phyloP scores from a whole-genome alignment of 2,888 invertebrate genomes.

The Leptodirus hochenwartii region DNA sequence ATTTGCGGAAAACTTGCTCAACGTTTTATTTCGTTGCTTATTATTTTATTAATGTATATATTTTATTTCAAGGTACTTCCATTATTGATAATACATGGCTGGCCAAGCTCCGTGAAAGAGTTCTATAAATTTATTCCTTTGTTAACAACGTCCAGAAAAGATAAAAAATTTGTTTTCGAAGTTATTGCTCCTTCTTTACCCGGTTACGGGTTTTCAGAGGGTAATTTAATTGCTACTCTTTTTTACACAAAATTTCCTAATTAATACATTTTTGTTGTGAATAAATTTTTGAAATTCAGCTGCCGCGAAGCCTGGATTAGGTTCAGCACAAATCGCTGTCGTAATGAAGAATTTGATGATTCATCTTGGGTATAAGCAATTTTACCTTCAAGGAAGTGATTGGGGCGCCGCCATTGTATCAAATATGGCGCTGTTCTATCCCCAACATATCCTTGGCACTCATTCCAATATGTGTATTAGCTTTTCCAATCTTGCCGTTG shows the following conservation, averaged over 20 bases:
- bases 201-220: conserved; percentile 27
- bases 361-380: conserved; percentile 41
- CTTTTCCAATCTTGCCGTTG: no score
- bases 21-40: no score
- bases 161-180: conserved; percentile 37
- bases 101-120: conserved; percentile 80
- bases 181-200: conserved; percentile 38
- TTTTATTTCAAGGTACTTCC: conserved; percentile 39
- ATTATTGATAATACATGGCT: conserved; percentile 63
- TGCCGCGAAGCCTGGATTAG: conserved; percentile 38
- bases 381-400: conserved; percentile 57
- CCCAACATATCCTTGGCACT: conserved; percentile 31
- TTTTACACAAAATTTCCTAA: no score
- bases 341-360: conserved; percentile 47
- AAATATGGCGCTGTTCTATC: conserved; percentile 39
- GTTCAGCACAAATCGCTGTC: conserved; percentile 33
- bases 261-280: no score
- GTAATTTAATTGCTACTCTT: no score
- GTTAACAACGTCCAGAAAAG: conserved; percentile 32
- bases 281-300: no score
- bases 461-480: conserved; percentile 22
- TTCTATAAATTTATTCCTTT: conserved; percentile 59
- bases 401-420: conserved; percentile 52
- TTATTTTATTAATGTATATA: no score
- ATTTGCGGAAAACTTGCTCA: no score